Evolutionary conservation across 2,113 vertebrate genomes (phyloP).

Genomic region (Phalacrocorax carbo): DNA sequence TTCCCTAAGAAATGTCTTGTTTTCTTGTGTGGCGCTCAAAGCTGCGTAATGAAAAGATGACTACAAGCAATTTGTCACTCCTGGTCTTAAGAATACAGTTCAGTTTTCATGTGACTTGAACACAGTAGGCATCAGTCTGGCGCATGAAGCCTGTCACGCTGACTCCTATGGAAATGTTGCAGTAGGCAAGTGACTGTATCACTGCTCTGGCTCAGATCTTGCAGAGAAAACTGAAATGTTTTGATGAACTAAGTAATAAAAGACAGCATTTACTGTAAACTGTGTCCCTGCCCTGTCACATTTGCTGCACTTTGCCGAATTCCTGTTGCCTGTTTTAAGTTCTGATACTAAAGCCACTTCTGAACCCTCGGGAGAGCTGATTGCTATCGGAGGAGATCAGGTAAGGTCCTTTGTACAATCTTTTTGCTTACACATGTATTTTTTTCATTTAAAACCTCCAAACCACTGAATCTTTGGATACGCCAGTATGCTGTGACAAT

Average conservation of each 20-base stretch:
- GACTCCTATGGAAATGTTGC: not conserved
- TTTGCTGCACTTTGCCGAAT: not conserved
- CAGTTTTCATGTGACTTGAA: not conserved
- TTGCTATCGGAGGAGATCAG: not conserved
- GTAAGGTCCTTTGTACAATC: not conserved
- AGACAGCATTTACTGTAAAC: conserved; percentile 9
- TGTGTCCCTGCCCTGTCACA: not conserved
- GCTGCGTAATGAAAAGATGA: not conserved
- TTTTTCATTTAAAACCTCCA: not conserved
- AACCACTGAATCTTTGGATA: not conserved
- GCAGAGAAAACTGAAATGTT: not conserved
- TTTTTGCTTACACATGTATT: not conserved
- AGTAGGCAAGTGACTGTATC: not conserved
- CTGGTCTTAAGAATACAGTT: not conserved
- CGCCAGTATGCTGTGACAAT: not conserved
- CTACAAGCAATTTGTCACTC: not conserved
- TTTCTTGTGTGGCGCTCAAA: not conserved
- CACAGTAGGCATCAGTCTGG: not conserved
- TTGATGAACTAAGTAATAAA: conserved; percentile 43
- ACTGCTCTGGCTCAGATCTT: not conserved
- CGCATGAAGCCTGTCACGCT: not conserved
- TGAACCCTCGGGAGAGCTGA: not conserved
- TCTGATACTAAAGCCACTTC: not conserved
- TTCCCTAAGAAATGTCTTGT: not conserved
- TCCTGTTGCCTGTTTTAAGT: not conserved